A percentile compares a stretch with the other conserved stretches of the same genome.
Conservation (phyloP, 2,888 invertebrate genomes). For the Microdon myrmicae region DNA sequence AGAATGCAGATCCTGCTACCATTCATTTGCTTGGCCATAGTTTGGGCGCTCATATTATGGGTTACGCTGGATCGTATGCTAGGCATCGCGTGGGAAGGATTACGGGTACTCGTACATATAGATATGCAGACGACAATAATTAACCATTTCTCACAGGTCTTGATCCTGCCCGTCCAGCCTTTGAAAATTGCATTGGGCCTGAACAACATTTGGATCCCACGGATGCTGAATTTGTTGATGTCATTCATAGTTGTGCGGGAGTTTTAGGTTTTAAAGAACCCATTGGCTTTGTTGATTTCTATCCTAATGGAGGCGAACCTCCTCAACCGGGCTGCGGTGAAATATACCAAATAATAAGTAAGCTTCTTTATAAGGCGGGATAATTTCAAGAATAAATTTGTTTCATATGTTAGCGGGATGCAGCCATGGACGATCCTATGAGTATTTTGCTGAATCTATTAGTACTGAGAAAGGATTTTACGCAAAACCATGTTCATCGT, state of each 20-base stretch:
- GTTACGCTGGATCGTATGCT: conserved; percentile 70
- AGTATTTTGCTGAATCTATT: conserved; percentile 75
- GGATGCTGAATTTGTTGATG: conserved; percentile 79
- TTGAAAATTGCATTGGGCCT: conserved; percentile 63
- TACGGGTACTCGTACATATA: conserved; percentile 66
- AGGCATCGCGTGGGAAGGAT: conserved; percentile 69
- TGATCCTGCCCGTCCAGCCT: conserved; percentile 73
- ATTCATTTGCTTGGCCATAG: conserved; percentile 69
- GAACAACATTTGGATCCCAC: conserved; percentile 70
- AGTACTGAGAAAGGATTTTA: conserved; percentile 69
- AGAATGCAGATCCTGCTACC: conserved; percentile 59
- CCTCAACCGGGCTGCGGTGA: conserved; percentile 77
- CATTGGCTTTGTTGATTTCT: conserved; percentile 79
- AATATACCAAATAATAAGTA: conserved; percentile 64
- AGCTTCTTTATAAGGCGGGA: conserved; percentile 22
- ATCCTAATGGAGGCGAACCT: conserved; percentile 76
- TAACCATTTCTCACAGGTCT: conserved; percentile 67
- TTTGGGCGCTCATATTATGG: conserved; percentile 73
- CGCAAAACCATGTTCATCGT: conserved; percentile 70
- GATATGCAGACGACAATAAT: background rate
- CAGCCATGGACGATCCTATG: conserved; percentile 75
- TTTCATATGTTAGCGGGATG: conserved; percentile 69
- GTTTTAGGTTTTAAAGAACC: conserved; percentile 70
- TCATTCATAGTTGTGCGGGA: conserved; percentile 79
- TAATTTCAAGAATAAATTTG: background rate